Evolutionary conservation across 1,140 invertebrate genomes (phyloP).

Genomic region (Platyura marginata): DNA sequence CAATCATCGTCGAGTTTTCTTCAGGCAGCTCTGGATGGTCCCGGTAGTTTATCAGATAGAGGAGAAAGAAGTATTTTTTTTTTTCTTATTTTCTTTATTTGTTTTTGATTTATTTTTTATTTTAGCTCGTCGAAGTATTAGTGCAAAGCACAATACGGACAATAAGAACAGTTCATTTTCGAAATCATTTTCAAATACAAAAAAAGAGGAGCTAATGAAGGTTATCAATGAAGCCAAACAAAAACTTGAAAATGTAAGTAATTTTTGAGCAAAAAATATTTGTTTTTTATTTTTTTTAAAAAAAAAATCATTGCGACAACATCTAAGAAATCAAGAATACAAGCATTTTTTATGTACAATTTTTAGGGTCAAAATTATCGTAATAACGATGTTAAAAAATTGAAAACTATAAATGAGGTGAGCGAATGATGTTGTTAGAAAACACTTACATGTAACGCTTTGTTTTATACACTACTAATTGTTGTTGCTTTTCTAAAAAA

Average conservation of each 20-base stretch:
- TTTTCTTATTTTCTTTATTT: background rate
- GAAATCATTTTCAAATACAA: conserved; percentile 38
- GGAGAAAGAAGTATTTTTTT: conserved; percentile 23
- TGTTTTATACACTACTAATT: too few relatives aligned
- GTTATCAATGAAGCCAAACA: conserved; percentile 72
- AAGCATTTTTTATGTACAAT: too few relatives aligned
- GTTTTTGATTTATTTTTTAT: background rate
- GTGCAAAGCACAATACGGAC: conserved; percentile 24
- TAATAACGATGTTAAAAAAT: background rate
- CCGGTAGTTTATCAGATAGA: conserved; percentile 16
- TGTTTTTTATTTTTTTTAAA: too few relatives aligned
- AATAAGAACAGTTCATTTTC: conserved; percentile 27
- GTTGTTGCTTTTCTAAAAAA: too few relatives aligned
- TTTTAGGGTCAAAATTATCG: conserved; percentile 1
- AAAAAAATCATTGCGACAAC: too few relatives aligned
- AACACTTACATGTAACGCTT: too few relatives aligned
- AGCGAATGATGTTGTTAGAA: background rate
- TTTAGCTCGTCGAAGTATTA: conserved; percentile 23
- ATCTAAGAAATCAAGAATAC: too few relatives aligned
- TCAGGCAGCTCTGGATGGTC: conserved; percentile 21
- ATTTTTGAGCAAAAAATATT: too few relatives aligned
- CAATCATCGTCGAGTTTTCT: conserved; percentile 14
- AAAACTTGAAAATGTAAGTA: conserved; percentile 75
- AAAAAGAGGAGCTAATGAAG: conserved; percentile 64
- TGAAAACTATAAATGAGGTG: conserved; percentile 3